Evolutionary conservation across 1,140 invertebrate species (phyloP).

Genomic region (Nasonia vitripennis): DNA sequence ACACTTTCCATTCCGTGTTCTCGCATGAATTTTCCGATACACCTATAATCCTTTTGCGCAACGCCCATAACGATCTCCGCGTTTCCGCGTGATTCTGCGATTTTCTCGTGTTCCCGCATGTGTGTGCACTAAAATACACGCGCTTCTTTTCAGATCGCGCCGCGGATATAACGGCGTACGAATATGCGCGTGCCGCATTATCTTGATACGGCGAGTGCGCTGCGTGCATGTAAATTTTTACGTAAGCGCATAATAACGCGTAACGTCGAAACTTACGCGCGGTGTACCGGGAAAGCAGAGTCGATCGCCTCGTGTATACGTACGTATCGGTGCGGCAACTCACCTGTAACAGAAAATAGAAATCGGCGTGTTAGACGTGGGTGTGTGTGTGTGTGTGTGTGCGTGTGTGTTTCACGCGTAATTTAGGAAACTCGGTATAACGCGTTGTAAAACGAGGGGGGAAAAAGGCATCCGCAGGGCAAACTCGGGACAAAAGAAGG

Average conservation of each 20-base stretch:
- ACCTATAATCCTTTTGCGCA: too few relatives aligned
- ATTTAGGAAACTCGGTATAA: not conserved
- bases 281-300: not conserved
- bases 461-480: not conserved
- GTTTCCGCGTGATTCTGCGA: not conserved
- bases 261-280: not conserved
- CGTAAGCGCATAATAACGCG: not conserved
- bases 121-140: too few relatives aligned
- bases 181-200: not conserved
- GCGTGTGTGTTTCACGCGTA: not conserved
- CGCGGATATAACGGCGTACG: not conserved
- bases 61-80: not conserved
- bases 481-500: not conserved
- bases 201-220: not conserved
- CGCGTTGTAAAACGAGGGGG: too few relatives aligned
- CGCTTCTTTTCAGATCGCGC: not conserved
- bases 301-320: not conserved
- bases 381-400: too few relatives aligned
- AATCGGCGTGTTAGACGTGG: not conserved
- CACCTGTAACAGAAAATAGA: conserved; percentile 39
- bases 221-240: not conserved
- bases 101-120: not conserved
- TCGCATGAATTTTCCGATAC: not conserved
- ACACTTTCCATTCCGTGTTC: not conserved
- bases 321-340: not conserved